Evolutionary conservation across 1,140 invertebrate species (phyloP), one percentile per base, ranked within the genome.

Genomic region (Cydia fagiglandana): DNA sequence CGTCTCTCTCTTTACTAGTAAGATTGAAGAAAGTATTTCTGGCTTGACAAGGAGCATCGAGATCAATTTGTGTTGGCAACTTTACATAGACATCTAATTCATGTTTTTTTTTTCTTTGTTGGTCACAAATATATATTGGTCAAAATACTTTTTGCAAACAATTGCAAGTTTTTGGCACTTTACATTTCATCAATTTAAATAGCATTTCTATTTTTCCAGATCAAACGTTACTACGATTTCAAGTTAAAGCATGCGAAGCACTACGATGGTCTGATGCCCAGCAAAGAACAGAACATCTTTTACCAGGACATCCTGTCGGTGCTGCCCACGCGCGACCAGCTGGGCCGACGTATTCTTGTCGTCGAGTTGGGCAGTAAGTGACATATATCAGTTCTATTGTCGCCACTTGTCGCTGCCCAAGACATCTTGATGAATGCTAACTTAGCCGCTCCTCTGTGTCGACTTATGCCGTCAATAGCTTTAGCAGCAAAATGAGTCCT

Each of bases 171-270:
- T 34, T 34, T 34, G 34, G 34, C 34, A 34, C 50, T 73, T 38
- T 15, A 73, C n/a, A 12, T 17, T 12, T 45, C 41, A 17, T 73
- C 4, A 2, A 24, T 30, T 66, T 2, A 66, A 20, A 30, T n/a
- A n/a, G 12, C n/a, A n/a, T 34, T 10, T 3, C n/a, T 34, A 41
- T 2, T 6, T 61, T 93, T 93, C 7, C 89, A 96, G 96, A 95
- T 96, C 50, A 96, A 97, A 90, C 94, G 96, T 73, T 97, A 97
- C 86, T 97, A 97, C 87, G 90, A 89, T 2, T 97, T 97, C 85
- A 97, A 97, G 88, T 86, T 95, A 24, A 97, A 97, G 83, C 96
- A 97, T 83, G 81, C 94, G 20, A 95, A 96, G 77, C 93, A 96
- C 0, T 97, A 97, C 87, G 94, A 96, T 4, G 93, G 93, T 12